These are phyloP conservation scores for Nesidiocoris tenuis DNA, from an alignment of 2,888 invertebrate genomes.

Conservation along the genomic window DNA sequence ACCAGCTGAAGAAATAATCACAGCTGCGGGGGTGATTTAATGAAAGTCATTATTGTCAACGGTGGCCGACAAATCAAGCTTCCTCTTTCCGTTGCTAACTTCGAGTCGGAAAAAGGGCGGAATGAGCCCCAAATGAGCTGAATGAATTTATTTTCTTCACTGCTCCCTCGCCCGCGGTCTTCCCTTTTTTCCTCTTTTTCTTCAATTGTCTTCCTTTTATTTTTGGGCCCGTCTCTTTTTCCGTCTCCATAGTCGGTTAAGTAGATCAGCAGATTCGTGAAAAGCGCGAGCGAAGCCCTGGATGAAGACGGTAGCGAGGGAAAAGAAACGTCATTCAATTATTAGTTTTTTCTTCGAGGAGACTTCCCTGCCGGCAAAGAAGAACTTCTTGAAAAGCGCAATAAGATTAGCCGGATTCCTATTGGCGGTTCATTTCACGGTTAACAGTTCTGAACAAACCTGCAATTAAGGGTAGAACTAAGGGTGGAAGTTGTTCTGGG, in stretches of 20 bases:
- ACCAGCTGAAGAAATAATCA: neutral
- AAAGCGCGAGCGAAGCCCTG: neutral
- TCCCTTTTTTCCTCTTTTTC: neutral
- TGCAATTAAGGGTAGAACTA: conserved; percentile 18
- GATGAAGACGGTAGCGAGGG: neutral
- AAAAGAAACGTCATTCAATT: neutral
- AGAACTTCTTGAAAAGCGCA: neutral
- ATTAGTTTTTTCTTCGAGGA: neutral
- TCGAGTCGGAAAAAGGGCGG: neutral
- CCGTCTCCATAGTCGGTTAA: neutral
- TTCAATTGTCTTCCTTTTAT: neutral
- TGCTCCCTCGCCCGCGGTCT: neutral
- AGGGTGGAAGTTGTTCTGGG: too few relatives aligned
- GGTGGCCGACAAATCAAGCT: neutral
- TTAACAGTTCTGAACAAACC: conserved; percentile 27
- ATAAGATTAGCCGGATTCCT: conserved; percentile 27
- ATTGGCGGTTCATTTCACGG: conserved; percentile 33
- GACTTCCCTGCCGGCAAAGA: neutral
- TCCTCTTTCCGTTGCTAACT: neutral
- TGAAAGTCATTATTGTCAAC: neutral
- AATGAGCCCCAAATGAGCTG: neutral
- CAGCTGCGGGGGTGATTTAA: neutral
- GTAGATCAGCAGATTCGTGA: neutral
- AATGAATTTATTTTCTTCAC: neutral
- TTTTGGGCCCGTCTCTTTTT: neutral